Evolutionary conservation across 2,113 vertebrate species (phyloP).

Genomic region (Glaucidium brasilianum): DNA sequence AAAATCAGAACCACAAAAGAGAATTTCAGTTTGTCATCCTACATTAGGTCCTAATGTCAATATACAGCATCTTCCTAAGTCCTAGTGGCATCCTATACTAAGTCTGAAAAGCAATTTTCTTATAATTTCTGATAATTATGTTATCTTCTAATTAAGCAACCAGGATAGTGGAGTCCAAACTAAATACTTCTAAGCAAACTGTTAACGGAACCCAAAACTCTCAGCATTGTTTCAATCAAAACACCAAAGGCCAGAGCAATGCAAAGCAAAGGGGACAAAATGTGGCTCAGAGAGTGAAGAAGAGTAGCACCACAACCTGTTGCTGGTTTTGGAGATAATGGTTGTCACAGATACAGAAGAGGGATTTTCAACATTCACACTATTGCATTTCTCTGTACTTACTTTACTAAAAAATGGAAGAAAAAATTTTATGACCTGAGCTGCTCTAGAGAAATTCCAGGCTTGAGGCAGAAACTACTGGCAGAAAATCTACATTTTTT

Average conservation of each 20-base stretch:
- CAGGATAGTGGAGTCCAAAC: not conserved
- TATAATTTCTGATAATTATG: not conserved
- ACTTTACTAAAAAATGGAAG: not conserved
- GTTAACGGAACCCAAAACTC: not conserved
- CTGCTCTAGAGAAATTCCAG: not conserved
- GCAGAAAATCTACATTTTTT: not conserved
- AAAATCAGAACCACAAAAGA: not conserved
- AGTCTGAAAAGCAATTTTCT: not conserved
- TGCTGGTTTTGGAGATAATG: not conserved
- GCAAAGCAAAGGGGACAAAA: not conserved
- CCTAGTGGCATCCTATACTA: not conserved
- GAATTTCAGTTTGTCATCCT: not conserved
- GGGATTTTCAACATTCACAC: not conserved
- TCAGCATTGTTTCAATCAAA: not conserved
- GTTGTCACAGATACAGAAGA: not conserved
- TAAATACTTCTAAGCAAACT: not conserved
- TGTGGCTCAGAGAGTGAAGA: not conserved
- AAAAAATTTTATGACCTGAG: not conserved
- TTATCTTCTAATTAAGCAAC: not conserved
- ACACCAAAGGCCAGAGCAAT: not conserved
- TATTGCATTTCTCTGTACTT: not conserved
- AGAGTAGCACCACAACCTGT: not conserved
- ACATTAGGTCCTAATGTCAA: not conserved
- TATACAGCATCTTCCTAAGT: not conserved
- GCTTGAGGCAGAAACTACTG: not conserved